Conservation (phyloP, 92 coral and sea anemone genomes). For the Porites divaricata region DNA sequence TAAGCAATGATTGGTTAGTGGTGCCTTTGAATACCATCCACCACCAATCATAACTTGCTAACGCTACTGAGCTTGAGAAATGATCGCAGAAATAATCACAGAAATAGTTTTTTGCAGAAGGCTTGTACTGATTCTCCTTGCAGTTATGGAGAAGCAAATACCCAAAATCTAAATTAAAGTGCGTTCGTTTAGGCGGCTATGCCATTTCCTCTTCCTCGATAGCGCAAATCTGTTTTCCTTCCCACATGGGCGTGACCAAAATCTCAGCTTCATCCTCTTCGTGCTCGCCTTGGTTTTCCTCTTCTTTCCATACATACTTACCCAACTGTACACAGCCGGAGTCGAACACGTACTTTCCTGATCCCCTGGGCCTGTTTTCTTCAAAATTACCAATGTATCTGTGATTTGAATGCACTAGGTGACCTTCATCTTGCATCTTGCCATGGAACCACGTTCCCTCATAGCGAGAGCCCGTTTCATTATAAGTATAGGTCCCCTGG, state of each 20-base stretch:
- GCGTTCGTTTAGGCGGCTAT: neutral
- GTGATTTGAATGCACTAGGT: slow-evolving; percentile 77
- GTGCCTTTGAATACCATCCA: no score
- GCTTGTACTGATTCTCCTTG: no score
- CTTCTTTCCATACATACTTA: slow-evolving; percentile 67
- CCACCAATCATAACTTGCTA: no score
- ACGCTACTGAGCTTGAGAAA: no score
- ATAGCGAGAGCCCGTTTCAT: slow-evolving; percentile 80
- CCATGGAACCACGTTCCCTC: slow-evolving; percentile 89
- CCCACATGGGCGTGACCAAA: slow-evolving; percentile 71
- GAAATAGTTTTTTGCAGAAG: no score
- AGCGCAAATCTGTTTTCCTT: slow-evolving; percentile 62
- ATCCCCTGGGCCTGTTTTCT: slow-evolving; percentile 70
- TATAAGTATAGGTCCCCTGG: slow-evolving; percentile 84
- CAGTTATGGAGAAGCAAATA: no score
- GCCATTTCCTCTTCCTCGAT: slow-evolving; percentile 27
- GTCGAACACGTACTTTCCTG: slow-evolving; percentile 78
- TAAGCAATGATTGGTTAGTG: no score
- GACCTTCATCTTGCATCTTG: slow-evolving; percentile 78
- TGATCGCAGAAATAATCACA: no score
- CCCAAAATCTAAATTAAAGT: neutral
- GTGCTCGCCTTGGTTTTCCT: slow-evolving; percentile 48
- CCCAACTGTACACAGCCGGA: slow-evolving; percentile 84
- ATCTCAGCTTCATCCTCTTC: slow-evolving; percentile 67
- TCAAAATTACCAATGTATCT: slow-evolving; percentile 74